phyloP scores from a whole-genome alignment of 2,797 vertebrate species.

The Pseudochirops cupreus region DNA sequence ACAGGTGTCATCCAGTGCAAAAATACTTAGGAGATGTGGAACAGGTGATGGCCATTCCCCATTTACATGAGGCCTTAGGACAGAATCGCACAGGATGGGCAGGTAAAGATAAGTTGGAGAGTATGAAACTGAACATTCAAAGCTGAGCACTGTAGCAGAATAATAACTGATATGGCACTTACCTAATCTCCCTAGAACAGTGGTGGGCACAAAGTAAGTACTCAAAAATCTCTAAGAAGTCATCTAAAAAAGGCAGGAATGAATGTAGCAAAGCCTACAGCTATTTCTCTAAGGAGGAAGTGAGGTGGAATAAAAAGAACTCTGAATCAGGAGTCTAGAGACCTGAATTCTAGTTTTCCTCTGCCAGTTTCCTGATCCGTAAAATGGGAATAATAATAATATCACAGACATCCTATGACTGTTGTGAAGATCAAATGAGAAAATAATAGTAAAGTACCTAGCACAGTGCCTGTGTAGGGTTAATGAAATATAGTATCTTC shows the following conservation, averaged over 20 bases:
- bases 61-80: not conserved
- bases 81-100: not conserved
- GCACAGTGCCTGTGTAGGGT: not conserved
- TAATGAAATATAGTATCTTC: no score
- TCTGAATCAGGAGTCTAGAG: not conserved
- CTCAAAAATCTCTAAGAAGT: not conserved
- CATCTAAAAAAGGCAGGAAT: not conserved
- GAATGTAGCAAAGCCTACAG: not conserved
- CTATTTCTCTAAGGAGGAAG: not conserved
- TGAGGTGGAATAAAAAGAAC: not conserved
- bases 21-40: not conserved
- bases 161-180: not conserved
- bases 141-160: not conserved
- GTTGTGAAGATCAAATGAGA: not conserved
- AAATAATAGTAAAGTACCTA: not conserved
- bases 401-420: not conserved
- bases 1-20: not conserved
- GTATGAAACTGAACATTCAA: not conserved
- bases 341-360: not conserved
- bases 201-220: not conserved
- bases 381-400: not conserved
- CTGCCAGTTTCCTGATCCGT: not conserved
- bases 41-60: not conserved
- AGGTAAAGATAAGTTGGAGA: not conserved
- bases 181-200: not conserved